A percentile compares a stretch with the other conserved stretches of the same genome.
Conservation (phyloP, 2,113 vertebrate species). For the Hemiprocne comata region DNA sequence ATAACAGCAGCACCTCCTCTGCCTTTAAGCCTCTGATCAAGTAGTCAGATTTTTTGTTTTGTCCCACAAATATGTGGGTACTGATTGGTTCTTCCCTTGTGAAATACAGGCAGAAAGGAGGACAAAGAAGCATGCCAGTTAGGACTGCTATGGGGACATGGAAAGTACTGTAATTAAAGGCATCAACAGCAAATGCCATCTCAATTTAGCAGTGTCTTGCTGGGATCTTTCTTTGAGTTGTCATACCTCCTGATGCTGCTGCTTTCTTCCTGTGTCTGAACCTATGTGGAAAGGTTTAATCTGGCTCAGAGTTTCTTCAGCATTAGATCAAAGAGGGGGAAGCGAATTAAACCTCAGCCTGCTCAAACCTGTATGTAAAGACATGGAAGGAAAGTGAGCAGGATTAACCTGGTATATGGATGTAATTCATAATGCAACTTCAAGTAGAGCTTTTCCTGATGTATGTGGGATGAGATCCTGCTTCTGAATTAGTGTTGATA, state of each 20-base stretch:
- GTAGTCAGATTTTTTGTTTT: background rate
- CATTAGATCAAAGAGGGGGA: background rate
- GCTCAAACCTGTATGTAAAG: background rate
- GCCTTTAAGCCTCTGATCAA: background rate
- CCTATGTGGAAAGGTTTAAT: background rate
- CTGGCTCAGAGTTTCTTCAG: background rate
- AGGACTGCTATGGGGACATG: background rate
- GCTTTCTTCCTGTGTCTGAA: background rate
- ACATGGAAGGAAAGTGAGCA: background rate
- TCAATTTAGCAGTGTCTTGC: background rate
- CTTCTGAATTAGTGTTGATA: background rate
- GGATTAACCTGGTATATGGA: background rate
- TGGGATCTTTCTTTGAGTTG: background rate
- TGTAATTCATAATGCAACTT: background rate
- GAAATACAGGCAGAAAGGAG: background rate
- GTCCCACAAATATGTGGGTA: background rate
- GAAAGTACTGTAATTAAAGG: background rate
- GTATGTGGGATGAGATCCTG: fast-evolving
- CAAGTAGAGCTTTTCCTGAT: background rate
- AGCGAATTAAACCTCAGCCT: background rate
- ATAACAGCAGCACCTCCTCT: background rate
- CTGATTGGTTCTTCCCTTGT: background rate
- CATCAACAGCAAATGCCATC: background rate
- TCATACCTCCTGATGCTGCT: background rate
- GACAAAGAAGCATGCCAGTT: background rate